Conservation (phyloP, 2,113 vertebrate species). For the Vidua macroura region DNA sequence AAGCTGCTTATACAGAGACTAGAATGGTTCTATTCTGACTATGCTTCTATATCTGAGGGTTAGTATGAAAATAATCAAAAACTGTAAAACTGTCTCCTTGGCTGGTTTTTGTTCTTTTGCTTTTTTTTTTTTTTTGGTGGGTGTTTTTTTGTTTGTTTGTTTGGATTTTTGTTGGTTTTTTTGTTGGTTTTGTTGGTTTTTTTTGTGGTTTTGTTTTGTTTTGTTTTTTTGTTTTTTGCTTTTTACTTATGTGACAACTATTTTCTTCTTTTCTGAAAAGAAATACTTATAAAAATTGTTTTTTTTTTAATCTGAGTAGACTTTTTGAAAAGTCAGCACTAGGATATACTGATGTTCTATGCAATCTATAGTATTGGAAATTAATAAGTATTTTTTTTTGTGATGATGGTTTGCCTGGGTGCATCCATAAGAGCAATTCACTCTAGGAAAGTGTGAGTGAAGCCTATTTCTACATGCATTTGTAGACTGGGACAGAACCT, state of each 20-base stretch:
- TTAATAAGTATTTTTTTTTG: background rate
- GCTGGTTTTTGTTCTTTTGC: background rate
- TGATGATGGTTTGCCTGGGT: background rate
- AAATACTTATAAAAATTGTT: background rate
- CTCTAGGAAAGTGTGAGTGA: background rate
- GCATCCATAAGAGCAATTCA: background rate
- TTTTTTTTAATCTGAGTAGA: background rate
- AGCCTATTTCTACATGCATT: background rate
- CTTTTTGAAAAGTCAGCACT: background rate
- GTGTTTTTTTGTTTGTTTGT: too few species aligned
- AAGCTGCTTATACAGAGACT: background rate
- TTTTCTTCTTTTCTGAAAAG: background rate
- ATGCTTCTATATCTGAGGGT: rapidly evolving
- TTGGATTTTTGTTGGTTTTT: too few species aligned
- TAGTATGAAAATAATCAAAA: background rate
- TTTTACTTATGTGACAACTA: background rate
- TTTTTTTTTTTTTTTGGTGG: too few species aligned
- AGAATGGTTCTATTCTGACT: background rate
- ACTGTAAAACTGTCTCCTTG: too few species aligned
- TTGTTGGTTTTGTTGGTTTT: too few species aligned
- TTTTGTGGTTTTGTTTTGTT: too few species aligned
- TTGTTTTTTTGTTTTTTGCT: background rate
- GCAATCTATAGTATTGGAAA: background rate
- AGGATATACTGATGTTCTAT: background rate
- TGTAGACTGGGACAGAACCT: background rate